A percentile compares a stretch with the other conserved stretches of the same genome.
These are phyloP conservation scores for Lypha dubia DNA, from an alignment of 2,888 invertebrate genomes.

Conservation along the genomic window DNA sequence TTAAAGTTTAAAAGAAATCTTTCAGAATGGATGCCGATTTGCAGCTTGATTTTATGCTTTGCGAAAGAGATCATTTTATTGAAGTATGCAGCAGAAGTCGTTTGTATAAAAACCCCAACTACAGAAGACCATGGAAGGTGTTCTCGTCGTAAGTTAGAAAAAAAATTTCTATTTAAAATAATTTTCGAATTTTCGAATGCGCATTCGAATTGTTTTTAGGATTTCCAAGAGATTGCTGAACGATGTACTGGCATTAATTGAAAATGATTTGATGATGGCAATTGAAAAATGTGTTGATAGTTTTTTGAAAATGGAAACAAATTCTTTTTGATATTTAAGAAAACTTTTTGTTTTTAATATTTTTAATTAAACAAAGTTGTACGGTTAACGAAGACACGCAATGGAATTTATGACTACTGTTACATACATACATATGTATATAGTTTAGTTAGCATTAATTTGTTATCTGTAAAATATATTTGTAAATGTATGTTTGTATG, in stretches of 20 bases:
- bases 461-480: too few relatives aligned
- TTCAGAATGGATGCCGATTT: neutral
- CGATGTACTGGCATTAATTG: neutral
- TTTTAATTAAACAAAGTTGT: too few relatives aligned
- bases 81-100: neutral
- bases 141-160: slow-evolving; percentile 29
- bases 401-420: too few relatives aligned
- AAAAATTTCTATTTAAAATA: neutral
- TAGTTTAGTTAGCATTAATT: too few relatives aligned
- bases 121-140: slow-evolving; percentile 28
- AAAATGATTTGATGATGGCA: neutral
- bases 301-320: slow-evolving; percentile 19
- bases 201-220: neutral
- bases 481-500: too few relatives aligned
- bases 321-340: neutral
- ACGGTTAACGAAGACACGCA: too few relatives aligned
- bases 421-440: too few relatives aligned
- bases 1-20: neutral
- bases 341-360: too few relatives aligned
- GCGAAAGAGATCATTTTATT: slow-evolving; percentile 12
- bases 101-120: slow-evolving; percentile 27
- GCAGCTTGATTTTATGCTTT: neutral
- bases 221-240: slow-evolving; percentile 12
- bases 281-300: slow-evolving; percentile 1
- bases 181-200: too few relatives aligned